Evolutionary conservation across 2,113 vertebrate species (phyloP).

Genomic region (Hassar affinis): DNA sequence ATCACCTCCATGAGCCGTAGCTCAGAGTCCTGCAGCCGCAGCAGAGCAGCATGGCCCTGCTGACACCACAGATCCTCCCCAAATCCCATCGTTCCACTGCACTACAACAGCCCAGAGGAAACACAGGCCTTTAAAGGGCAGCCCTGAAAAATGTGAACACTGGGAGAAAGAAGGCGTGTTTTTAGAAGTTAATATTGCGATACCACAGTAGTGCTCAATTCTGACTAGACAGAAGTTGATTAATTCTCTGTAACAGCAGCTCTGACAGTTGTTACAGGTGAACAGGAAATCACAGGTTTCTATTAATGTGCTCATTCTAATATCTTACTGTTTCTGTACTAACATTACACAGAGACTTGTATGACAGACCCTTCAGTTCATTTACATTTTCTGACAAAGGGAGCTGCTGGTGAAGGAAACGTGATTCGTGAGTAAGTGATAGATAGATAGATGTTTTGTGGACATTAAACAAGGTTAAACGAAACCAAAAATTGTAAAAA

Average conservation of each 20-base stretch:
- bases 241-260: neutral
- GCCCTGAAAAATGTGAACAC: neutral
- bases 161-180: neutral
- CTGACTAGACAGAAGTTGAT: neutral
- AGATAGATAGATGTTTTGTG: neutral
- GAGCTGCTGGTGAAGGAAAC: too few species aligned
- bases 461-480: neutral
- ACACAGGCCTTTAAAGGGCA: neutral
- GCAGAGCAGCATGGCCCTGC: constrained; percentile 80
- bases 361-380: neutral
- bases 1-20: constrained; percentile 91
- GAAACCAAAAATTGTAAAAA: neutral
- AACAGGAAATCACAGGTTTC: neutral
- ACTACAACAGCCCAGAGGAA: neutral
- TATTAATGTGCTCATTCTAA: neutral
- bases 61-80: constrained; percentile 83
- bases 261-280: neutral
- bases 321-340: neutral
- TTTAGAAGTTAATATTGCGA: neutral
- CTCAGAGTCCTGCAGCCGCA: constrained; percentile 87
- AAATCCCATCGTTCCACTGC: constrained; percentile 78
- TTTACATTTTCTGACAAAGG: neutral
- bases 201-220: neutral
- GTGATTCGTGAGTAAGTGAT: too few species aligned
- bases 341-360: neutral